These are phyloP conservation scores for Baronia brevicornis DNA, from an alignment of 2,888 invertebrate genomes.

Conservation along the genomic window DNA sequence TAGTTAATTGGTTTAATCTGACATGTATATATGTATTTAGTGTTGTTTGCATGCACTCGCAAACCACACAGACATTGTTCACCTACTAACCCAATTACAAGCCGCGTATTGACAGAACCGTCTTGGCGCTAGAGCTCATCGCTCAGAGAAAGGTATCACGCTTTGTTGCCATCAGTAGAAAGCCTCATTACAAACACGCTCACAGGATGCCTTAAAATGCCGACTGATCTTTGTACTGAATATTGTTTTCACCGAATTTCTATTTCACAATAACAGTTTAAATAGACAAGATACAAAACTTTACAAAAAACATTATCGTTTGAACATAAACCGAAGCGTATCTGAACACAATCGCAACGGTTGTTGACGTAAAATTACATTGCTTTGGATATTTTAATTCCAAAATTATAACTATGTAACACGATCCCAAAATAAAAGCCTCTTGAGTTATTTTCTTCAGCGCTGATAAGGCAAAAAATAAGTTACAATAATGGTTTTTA, in stretches of 20 bases:
- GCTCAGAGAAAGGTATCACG: conserved; percentile 40
- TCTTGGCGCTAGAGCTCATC: conserved; percentile 57
- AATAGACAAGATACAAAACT: too few species aligned
- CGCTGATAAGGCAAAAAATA: too few species aligned
- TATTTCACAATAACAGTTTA: too few species aligned
- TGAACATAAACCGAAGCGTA: too few species aligned
- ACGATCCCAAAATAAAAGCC: too few species aligned
- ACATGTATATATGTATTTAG: conserved; percentile 22
- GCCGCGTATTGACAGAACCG: conserved; percentile 65
- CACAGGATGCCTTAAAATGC: conserved; percentile 4
- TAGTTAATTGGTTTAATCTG: background rate
- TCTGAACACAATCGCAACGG: too few species aligned
- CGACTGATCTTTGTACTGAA: background rate
- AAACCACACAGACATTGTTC: conserved; percentile 44
- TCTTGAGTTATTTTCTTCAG: too few species aligned
- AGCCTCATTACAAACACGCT: conserved; percentile 6
- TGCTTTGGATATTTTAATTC: too few species aligned
- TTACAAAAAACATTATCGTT: too few species aligned
- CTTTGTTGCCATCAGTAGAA: conserved; percentile 24
- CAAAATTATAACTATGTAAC: too few species aligned
- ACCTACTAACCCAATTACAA: conserved; percentile 68
- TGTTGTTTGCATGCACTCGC: conserved; percentile 36
- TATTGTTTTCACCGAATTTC: conserved; percentile 1
- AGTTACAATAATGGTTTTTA: too few species aligned
- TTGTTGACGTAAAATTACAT: too few species aligned